These are phyloP conservation scores for Agrochola macilenta DNA, from an alignment of 2,888 invertebrate species.

Conservation along the genomic window DNA sequence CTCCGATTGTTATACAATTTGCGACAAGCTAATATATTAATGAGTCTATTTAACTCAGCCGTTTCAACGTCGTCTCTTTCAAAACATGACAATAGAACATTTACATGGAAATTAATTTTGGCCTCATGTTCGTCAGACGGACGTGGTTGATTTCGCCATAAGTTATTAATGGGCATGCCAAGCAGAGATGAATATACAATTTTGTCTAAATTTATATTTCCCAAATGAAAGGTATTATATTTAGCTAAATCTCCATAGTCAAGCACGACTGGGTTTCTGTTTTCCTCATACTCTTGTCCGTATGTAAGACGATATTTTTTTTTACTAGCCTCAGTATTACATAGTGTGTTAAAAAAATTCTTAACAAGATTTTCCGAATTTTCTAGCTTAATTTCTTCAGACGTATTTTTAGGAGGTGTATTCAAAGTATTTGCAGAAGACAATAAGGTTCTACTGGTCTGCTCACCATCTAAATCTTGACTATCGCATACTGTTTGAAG, in stretches of 20 bases:
- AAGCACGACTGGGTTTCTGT: conserved; percentile 81
- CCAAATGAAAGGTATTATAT: conserved; percentile 82
- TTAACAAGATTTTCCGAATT: conserved; percentile 78
- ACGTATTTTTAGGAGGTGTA: conserved; percentile 53
- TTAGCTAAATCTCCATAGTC: conserved; percentile 82
- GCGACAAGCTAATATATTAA: conserved; percentile 83
- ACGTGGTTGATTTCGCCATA: conserved; percentile 76
- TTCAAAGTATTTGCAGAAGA: conserved; percentile 70
- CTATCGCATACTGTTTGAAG: conserved; percentile 75
- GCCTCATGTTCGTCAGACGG: conserved; percentile 77
- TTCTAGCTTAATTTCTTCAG: conserved; percentile 71
- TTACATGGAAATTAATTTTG: conserved; percentile 85
- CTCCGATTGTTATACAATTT: conserved; percentile 86
- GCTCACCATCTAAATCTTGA: conserved; percentile 61
- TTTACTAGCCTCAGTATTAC: conserved; percentile 75
- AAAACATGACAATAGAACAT: conserved; percentile 83
- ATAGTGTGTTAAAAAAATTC: conserved; percentile 79
- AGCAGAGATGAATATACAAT: conserved; percentile 77
- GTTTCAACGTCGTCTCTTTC: conserved; percentile 83
- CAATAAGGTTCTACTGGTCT: conserved; percentile 71
- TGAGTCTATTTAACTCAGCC: conserved; percentile 80
- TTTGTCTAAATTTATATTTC: conserved; percentile 81
- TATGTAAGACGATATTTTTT: conserved; percentile 82
- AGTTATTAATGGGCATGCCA: conserved; percentile 81
- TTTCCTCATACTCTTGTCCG: conserved; percentile 83